Evolutionary conservation across 2,888 invertebrate genomes (phyloP).

Genomic region (Leptura quadrifasciata): DNA sequence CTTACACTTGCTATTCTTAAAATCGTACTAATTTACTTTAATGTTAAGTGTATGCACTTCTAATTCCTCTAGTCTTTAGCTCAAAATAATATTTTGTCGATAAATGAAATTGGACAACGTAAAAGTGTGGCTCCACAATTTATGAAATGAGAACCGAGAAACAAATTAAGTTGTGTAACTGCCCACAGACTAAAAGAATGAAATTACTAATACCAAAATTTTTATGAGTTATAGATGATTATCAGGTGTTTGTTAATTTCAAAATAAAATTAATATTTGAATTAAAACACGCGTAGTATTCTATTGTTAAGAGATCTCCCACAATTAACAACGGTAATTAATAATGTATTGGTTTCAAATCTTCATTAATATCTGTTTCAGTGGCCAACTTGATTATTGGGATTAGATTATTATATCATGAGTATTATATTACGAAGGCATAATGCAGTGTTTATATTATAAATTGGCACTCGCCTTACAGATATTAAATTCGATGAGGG

Average conservation of each 20-base stretch:
- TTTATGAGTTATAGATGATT: neutral
- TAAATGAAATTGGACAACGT: neutral
- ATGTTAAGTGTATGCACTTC: too few relatives aligned
- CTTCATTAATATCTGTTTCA: neutral
- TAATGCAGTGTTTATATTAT: slow-evolving; percentile 31
- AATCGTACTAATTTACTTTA: too few relatives aligned
- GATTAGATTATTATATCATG: too few relatives aligned
- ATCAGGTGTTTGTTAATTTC: neutral
- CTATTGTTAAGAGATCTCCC: neutral
- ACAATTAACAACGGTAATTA: neutral
- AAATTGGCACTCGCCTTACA: slow-evolving; percentile 5
- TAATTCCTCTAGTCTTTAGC: too few relatives aligned
- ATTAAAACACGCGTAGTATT: neutral
- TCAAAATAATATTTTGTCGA: too few relatives aligned
- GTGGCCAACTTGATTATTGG: neutral
- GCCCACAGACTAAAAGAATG: neutral
- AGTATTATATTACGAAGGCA: too few relatives aligned
- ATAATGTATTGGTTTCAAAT: neutral
- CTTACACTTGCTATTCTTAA: too few relatives aligned
- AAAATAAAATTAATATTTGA: slow-evolving; percentile 7
- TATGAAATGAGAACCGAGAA: neutral
- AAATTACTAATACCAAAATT: neutral
- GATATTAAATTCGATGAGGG: neutral
- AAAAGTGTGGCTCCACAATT: neutral
- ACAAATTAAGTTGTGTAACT: neutral